Base-by-base conservation (phyloP, 2,888 invertebrate species). In the Lycophotia porphyrea region DNA sequence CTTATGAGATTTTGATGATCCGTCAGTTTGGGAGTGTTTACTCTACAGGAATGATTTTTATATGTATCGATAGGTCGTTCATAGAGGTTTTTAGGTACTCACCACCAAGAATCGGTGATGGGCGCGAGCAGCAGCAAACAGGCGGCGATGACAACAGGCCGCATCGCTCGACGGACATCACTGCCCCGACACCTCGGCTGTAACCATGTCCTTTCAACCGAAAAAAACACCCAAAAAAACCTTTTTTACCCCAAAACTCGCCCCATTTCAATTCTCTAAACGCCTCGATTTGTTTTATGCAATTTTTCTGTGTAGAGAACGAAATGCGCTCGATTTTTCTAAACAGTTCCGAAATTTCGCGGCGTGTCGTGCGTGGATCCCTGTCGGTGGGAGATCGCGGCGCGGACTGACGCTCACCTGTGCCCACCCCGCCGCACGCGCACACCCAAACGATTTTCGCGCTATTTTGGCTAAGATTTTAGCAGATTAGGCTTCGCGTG, bases 21-120 rank as follows among this genome's bases (percentile, higher is more conserved):
- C 66, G 73, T 76, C 67, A 74, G 67, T 67, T 71, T 58, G 3
- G 11, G 18, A 60, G 7, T 49, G 71, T 71, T 71, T 71, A 71
- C 67, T 58, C 18, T 64, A 68, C 2, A 11, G 9, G 8, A 47
- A 47, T 64, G 31, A 72, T 64, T 70, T 76, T 80, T 82, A 75
- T 70, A 72, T 42, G 52, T 8, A 42, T 61, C 7, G 24, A 55
- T 78, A 72, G 42, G 58, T 31, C 71, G 79, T 61, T 66, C 1
- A 63, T 49, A 68, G 64, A 78, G 73, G 65, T 83, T 64, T 79
- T 47, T 66, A 74, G 47, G 78, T 93, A 98, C 98, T 98, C 97
- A 98, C 98, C 98, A 98, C 97, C 98, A 98, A 94, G 98, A 97
- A 95, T 98, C 98, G 95, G 98, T 98, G 97, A 98, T 98, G 97